Base-by-base conservation (phyloP, 2,888 invertebrate genomes). In the Apamea sordens region DNA sequence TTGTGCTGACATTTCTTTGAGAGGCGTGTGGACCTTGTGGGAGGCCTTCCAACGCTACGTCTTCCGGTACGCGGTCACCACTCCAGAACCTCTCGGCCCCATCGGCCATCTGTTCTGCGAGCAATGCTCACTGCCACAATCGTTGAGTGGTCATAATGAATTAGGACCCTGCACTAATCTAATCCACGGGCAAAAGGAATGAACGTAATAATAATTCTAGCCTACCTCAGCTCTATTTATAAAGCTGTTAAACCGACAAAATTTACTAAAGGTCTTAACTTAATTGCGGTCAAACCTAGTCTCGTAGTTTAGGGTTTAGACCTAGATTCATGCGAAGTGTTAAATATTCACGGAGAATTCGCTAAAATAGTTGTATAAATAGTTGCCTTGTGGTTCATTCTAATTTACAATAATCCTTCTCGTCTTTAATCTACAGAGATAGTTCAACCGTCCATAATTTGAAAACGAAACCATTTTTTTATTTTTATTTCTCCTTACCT, bases 211-310 rank as follows among this genome's bases (percentile, higher is more conserved):
- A 81, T 88, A 80, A 82, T 80, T 78, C 13, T 64, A 61, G 73
- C 13, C 65, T 67, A 80, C 68, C 78, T 79, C 36, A 44, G n/a
- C 65, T 68, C 80, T 79, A 76, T 87, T 76, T 82, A 79, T 84
- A 86, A 87, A 86, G 82, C 86, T 79, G 85, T 82, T 84, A 84
- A 84, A 84, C 84, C 79, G 72, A 73, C 77, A 73, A 89, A 91
- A 91, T 90, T 92, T 88, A 88, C 85, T 89, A 87, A 89, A 89
- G 89, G 90, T 84, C 89, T 87, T 79, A 47, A 76, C 80, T 88
- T 92, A 91, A 91, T 92, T 90, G 92, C 90, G 91, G 92, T 90
- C 86, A 79, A 87, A 85, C 81, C 84, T 84, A 81, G 28, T 47
- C 64, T 47, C 63, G 50, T 50, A 64, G 63, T 65, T 80, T 68